Conservation (phyloP, 2,888 invertebrate species). For the Macrosiphum euphorbiae region DNA sequence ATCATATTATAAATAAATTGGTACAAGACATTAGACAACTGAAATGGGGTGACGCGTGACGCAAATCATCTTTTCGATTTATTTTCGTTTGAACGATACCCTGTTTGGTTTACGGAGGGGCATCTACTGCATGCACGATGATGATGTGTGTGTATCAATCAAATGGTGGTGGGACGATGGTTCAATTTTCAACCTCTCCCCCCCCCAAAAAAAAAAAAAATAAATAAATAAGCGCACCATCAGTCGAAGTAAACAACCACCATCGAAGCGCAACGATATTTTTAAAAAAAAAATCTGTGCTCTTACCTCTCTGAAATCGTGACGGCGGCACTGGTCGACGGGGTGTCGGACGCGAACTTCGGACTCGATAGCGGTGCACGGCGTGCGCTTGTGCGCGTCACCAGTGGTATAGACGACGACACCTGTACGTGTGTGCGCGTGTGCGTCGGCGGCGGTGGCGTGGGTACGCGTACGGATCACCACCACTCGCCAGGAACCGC, state of each 20-base stretch:
- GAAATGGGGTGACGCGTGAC: neutral
- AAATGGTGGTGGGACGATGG: neutral
- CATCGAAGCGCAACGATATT: neutral
- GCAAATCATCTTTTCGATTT: neutral
- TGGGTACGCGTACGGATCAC: neutral
- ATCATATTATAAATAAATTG: neutral
- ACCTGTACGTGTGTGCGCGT: slow-evolving; percentile 18
- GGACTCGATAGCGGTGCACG: slow-evolving; percentile 1
- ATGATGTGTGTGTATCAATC: neutral
- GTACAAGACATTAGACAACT: neutral
- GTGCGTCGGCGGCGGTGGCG: neutral
- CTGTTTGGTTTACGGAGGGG: neutral
- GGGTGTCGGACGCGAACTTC: neutral
- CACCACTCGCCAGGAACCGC: slow-evolving; percentile 55
- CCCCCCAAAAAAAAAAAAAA: neutral
- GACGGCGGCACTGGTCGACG: neutral
- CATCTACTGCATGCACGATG: neutral
- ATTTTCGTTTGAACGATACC: neutral
- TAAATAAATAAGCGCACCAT: neutral
- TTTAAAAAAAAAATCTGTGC: neutral
- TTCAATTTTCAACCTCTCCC: neutral
- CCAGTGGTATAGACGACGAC: neutral
- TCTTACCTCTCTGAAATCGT: neutral
- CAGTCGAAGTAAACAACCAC: neutral
- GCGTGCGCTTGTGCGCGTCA: neutral